These are phyloP conservation scores for Halcyon senegalensis DNA, from an alignment of 2,113 vertebrate genomes.

Conservation along the genomic window DNA sequence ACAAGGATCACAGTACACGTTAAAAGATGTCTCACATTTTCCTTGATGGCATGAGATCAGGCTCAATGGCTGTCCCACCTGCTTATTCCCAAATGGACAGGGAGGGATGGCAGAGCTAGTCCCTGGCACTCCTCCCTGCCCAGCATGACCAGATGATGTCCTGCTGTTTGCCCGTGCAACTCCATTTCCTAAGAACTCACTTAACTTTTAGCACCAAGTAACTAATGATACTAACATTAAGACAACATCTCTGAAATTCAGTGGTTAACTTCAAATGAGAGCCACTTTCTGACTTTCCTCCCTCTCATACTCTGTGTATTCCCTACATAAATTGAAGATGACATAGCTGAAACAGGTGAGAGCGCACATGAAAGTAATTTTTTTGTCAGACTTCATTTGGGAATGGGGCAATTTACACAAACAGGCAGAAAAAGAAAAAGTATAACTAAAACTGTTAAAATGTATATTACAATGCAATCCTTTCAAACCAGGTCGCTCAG, in stretches of 20 bases:
- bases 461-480: neutral
- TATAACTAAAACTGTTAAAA: neutral
- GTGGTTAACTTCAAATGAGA: neutral
- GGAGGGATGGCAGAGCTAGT: neutral
- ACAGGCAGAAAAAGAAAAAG: neutral
- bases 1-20: neutral
- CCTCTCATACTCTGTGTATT: neutral
- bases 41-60: neutral
- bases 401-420: neutral
- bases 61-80: neutral
- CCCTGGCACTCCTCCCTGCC: neutral
- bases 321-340: neutral
- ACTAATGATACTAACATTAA: neutral
- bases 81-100: neutral
- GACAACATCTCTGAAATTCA: neutral
- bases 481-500: neutral
- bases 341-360: neutral
- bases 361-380: neutral
- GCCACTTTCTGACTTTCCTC: neutral
- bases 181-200: neutral
- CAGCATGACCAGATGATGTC: too few species aligned
- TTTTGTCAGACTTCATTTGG: neutral
- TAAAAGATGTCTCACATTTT: neutral
- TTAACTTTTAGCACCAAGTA: neutral
- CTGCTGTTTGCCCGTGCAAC: rapidly evolving